Conservation (phyloP, 2,797 vertebrate species). For the Hipposideros larvatus region DNA sequence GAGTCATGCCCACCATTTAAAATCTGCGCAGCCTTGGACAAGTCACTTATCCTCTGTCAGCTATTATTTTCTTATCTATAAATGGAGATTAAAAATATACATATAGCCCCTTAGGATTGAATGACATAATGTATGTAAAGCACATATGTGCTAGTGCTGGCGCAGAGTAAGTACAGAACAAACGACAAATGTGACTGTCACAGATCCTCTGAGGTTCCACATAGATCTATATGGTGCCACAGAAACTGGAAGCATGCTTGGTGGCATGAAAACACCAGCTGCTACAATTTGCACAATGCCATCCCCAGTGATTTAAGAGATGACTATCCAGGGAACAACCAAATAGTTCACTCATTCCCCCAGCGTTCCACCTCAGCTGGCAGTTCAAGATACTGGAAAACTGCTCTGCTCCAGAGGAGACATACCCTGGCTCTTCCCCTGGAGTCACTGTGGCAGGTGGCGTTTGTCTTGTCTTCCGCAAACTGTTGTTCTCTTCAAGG, state of each 20-base stretch:
- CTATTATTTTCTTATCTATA: conserved; percentile 1
- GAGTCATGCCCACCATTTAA: not conserved
- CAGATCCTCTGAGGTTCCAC: not conserved
- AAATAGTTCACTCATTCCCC: conserved; percentile 60
- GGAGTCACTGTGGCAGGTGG: conserved; percentile 73
- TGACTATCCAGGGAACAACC: conserved; percentile 54
- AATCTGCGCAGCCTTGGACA: not conserved
- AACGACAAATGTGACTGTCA: not conserved
- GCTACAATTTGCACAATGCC: not conserved
- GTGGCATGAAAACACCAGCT: conserved; percentile 63
- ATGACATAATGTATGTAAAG: not conserved
- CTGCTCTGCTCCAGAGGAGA: conserved; percentile 46
- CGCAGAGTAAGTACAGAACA: not conserved
- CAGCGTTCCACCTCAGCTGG: conserved; percentile 73
- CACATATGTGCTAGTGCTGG: not conserved
- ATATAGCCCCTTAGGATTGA: not conserved
- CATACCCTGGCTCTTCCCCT: not conserved
- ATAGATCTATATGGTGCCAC: not conserved
- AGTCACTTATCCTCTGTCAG: not conserved
- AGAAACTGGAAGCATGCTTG: not conserved
- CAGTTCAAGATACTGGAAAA: conserved; percentile 73
- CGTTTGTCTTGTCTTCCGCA: conserved; percentile 83
- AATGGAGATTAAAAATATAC: not conserved
- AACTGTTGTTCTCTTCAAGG: conserved; percentile 84
- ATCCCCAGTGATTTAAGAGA: conserved; percentile 48